phyloP scores from a whole-genome alignment of 2,797 vertebrate species.

The Lacerta bilineata region DNA sequence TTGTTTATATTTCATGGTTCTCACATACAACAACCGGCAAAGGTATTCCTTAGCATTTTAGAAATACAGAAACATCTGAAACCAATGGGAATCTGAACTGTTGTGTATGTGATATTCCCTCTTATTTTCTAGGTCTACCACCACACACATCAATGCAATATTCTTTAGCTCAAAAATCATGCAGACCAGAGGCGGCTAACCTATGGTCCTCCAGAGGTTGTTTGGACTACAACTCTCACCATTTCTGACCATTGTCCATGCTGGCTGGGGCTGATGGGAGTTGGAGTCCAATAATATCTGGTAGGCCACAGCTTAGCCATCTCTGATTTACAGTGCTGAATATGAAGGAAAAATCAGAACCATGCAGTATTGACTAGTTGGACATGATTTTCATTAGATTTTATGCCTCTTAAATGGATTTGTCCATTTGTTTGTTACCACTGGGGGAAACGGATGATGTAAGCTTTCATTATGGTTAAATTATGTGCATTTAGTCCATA shows the following conservation, averaged over 20 bases:
- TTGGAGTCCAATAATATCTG: too few species aligned
- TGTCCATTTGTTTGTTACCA: not conserved
- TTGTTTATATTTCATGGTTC: not conserved
- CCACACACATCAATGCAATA: not conserved
- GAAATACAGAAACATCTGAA: not conserved
- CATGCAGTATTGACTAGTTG: not conserved
- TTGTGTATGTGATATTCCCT: not conserved
- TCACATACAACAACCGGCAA: not conserved
- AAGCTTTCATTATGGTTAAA: not conserved
- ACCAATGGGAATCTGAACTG: not conserved
- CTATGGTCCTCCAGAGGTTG: too few species aligned
- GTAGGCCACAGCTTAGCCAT: too few species aligned
- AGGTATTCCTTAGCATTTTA: not conserved
- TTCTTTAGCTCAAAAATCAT: not conserved
- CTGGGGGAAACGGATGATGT: not conserved
- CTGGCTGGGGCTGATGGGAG: too few species aligned
- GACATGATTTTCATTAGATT: fast-evolving
- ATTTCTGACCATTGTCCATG: too few species aligned
- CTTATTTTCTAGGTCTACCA: not conserved
- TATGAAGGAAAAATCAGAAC: slow-evolving; percentile 2
- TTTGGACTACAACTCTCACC: too few species aligned
- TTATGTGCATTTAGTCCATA: not conserved
- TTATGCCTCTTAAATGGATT: fast-evolving
- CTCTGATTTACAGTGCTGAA: not conserved
- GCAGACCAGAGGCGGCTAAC: too few species aligned